A percentile compares a stretch with the other conserved stretches of the same genome.
These are phyloP conservation scores for Cyaniris semiargus DNA, from an alignment of 2,888 invertebrate species.

Conservation along the genomic window DNA sequence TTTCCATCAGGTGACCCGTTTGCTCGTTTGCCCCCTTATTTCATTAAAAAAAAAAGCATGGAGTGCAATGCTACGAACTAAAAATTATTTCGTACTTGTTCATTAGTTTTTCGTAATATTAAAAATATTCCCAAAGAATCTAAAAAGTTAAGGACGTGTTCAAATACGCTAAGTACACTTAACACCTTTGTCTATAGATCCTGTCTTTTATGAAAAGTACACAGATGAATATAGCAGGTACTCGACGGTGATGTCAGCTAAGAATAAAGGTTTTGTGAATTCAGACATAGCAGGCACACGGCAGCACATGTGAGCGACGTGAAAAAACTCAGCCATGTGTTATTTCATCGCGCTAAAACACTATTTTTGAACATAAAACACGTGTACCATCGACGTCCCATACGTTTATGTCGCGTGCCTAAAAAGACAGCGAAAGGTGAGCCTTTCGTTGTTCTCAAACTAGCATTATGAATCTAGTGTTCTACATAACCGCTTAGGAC, in stretches of 20 bases:
- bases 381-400: background rate
- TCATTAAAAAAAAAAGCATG: too few species aligned
- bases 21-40: too few species aligned
- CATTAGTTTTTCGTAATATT: background rate
- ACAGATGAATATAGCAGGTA: background rate
- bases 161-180: background rate
- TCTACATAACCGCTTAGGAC: too few species aligned
- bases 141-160: background rate
- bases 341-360: slow-evolving; percentile 23
- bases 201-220: background rate
- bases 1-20: too few species aligned
- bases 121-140: background rate
- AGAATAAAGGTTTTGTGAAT: slow-evolving; percentile 12
- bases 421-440: too few species aligned
- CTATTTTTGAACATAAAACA: slow-evolving; percentile 3
- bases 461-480: too few species aligned
- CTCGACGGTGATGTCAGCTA: background rate
- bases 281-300: background rate
- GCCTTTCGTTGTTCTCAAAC: too few species aligned
- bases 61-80: too few species aligned
- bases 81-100: background rate
- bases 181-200: background rate
- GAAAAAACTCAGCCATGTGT: slow-evolving; percentile 25
- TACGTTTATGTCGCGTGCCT: too few species aligned
- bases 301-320: slow-evolving; percentile 5